These are phyloP conservation scores for Pachycephus smyrnensis DNA, from an alignment of 2,888 invertebrate genomes.

Conservation along the genomic window DNA sequence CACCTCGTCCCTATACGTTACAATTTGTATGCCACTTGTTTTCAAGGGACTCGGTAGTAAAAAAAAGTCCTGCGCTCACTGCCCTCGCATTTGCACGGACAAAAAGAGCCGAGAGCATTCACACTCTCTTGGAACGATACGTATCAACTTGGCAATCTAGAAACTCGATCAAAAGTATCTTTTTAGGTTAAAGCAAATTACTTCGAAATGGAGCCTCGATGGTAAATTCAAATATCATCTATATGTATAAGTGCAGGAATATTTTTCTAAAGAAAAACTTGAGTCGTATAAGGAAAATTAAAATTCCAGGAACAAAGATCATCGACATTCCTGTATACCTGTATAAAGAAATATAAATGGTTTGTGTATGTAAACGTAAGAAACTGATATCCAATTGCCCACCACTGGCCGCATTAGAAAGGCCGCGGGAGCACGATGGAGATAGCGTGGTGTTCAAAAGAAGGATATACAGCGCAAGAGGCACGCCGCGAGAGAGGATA, in stretches of 20 bases:
- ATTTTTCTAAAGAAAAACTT: neutral
- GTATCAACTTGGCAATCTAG: neutral
- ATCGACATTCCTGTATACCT: neutral
- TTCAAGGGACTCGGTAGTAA: neutral
- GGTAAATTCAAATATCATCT: neutral
- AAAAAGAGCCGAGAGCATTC: neutral
- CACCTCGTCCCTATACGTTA: neutral
- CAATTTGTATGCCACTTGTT: neutral
- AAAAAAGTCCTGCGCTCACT: neutral
- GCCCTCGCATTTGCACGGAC: neutral
- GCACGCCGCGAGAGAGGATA: conserved; percentile 25
- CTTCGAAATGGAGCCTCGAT: neutral
- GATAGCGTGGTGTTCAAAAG: conserved; percentile 37
- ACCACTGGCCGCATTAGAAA: conserved; percentile 21
- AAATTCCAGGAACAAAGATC: neutral
- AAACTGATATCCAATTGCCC: conserved; percentile 31
- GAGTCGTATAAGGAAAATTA: neutral
- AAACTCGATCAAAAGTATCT: neutral
- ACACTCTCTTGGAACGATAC: neutral
- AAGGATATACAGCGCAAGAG: conserved; percentile 31
- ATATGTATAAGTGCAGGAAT: too few relatives aligned
- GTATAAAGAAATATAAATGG: neutral
- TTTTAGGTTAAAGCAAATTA: neutral
- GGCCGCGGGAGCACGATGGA: conserved; percentile 34
- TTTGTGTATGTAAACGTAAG: neutral